Conservation (phyloP, 2,888 invertebrate genomes). For the Hirtodrosophila confusa region DNA sequence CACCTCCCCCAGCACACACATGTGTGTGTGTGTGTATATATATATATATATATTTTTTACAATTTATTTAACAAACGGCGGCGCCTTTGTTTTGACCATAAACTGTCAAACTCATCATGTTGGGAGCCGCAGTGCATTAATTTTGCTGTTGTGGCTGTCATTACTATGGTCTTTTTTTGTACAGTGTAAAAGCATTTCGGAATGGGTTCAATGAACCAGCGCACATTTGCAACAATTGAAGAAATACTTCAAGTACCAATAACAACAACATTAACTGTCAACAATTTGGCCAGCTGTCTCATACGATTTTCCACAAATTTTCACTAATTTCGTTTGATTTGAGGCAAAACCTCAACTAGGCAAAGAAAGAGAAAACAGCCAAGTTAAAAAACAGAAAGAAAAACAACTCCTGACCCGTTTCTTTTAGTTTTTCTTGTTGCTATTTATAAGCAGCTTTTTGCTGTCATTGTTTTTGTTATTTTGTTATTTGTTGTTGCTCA, state of each 20-base stretch:
- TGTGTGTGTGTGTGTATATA: too few relatives aligned
- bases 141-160: slow-evolving; percentile 13
- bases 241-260: slow-evolving; percentile 1
- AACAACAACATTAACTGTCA: slow-evolving; percentile 21
- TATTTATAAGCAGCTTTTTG: slow-evolving; percentile 65
- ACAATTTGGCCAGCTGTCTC: slow-evolving; percentile 55
- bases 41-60: slow-evolving; percentile 24
- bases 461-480: slow-evolving; percentile 17
- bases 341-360: slow-evolving; percentile 49
- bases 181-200: slow-evolving; percentile 18
- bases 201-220: slow-evolving; percentile 40
- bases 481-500: slow-evolving; percentile 40
- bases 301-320: slow-evolving; percentile 56
- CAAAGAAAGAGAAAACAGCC: slow-evolving; percentile 43
- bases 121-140: slow-evolving; percentile 49
- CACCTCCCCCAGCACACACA: too few relatives aligned
- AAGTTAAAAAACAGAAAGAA: slow-evolving; percentile 1
- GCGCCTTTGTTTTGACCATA: slow-evolving; percentile 74
- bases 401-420: slow-evolving; percentile 69
- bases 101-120: slow-evolving; percentile 70
- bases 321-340: slow-evolving; percentile 61
- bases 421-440: slow-evolving; percentile 17
- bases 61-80: slow-evolving; percentile 68
- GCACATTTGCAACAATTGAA: slow-evolving; percentile 29
- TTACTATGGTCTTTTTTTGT: not conserved